Conservation (phyloP, 1,140 invertebrate genomes). For the Nylanderia fulva region DNA sequence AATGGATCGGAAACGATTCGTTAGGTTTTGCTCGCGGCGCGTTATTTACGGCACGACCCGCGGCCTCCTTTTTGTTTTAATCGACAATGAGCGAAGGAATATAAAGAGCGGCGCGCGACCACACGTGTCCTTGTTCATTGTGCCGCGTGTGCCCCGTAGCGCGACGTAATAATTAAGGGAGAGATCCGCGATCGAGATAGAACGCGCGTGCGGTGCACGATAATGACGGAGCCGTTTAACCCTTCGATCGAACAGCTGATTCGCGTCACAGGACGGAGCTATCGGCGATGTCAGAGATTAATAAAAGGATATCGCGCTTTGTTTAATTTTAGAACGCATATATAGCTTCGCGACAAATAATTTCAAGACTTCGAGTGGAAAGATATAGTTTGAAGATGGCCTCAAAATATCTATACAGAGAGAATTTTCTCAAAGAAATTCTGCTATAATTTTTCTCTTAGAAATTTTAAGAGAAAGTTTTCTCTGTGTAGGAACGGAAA, state of each 20-base stretch:
- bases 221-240: conserved; percentile 27
- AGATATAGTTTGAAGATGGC: no score
- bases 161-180: conserved; percentile 80
- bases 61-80: conserved; percentile 79
- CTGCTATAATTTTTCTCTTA: no score
- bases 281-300: not conserved
- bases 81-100: conserved; percentile 73
- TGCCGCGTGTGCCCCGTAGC: conserved; percentile 70
- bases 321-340: not conserved
- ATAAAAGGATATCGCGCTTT: not conserved
- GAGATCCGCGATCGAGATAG: conserved; percentile 79
- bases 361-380: not conserved
- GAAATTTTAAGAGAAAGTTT: no score
- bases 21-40: conserved; percentile 45
- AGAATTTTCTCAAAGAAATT: no score
- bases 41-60: conserved; percentile 67
- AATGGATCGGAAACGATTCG: conserved; percentile 62
- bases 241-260: conserved; percentile 6
- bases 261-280: conserved; percentile 2
- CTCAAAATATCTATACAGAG: no score
- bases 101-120: conserved; percentile 71
- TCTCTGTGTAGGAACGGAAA: no score
- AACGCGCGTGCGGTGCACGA: conserved; percentile 49
- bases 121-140: conserved; percentile 78
- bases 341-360: not conserved